Evolutionary conservation across 2,888 invertebrate species (phyloP).

Genomic region (Zonitis immaculata): DNA sequence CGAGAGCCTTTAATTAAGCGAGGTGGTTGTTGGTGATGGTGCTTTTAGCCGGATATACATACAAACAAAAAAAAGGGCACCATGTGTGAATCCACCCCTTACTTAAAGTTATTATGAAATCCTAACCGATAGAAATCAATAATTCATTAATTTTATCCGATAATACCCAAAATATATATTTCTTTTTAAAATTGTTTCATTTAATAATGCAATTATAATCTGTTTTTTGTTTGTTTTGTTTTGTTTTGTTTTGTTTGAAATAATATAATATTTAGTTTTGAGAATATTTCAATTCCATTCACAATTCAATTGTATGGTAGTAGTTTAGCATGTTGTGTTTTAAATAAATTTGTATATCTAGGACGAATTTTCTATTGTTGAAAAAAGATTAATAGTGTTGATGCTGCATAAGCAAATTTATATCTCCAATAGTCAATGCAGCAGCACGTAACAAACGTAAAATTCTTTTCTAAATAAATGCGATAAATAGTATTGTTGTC

Average conservation of each 20-base stretch:
- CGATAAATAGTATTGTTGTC: not conserved
- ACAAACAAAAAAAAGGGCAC: not conserved
- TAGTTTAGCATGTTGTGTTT: not conserved
- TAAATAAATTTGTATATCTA: not conserved
- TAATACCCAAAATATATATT: too few relatives aligned
- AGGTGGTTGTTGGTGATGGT: slow-evolving; percentile 12
- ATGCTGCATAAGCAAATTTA: not conserved
- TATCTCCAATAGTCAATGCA: not conserved
- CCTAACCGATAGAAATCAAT: too few relatives aligned
- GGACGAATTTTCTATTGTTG: not conserved
- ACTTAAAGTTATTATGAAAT: not conserved
- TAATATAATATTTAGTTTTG: too few relatives aligned
- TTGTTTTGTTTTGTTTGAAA: too few relatives aligned
- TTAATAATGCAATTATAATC: too few relatives aligned
- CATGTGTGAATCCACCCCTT: not conserved
- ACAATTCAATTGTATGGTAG: not conserved
- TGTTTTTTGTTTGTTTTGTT: too few relatives aligned
- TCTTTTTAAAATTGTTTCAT: too few relatives aligned
- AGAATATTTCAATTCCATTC: not conserved
- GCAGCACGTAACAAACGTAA: not conserved
- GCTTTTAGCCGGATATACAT: not conserved
- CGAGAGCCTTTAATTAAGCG: slow-evolving; percentile 26
- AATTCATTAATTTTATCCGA: too few relatives aligned
- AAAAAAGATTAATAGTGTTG: not conserved
- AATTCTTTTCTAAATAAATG: not conserved